These are phyloP conservation scores for Anastrepha obliqua DNA, from an alignment of 1,140 invertebrate genomes.

Conservation along the genomic window DNA sequence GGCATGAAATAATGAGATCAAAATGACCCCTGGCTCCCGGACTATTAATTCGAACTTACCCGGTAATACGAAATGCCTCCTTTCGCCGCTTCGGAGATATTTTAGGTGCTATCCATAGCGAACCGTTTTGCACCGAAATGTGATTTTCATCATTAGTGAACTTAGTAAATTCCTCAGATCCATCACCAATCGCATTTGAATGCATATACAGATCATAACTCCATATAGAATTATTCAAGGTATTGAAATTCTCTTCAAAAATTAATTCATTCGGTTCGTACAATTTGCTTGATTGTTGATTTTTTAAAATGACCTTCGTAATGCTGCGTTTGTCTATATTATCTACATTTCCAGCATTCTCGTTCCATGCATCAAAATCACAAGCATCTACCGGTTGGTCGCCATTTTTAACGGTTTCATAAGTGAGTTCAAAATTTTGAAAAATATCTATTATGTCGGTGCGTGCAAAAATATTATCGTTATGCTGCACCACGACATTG, in stretches of 20 bases:
- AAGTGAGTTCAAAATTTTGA: background rate
- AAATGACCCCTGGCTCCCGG: too few species aligned
- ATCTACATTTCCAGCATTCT: background rate
- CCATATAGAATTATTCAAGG: conserved; percentile 51
- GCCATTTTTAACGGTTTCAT: background rate
- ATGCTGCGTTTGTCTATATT: background rate
- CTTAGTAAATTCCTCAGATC: background rate
- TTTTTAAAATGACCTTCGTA: background rate
- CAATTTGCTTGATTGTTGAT: background rate
- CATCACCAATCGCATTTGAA: conserved; percentile 44
- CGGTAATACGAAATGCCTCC: too few species aligned
- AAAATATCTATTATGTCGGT: background rate
- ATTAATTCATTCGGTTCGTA: conserved; percentile 54
- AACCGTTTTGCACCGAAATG: background rate
- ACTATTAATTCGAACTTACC: too few species aligned
- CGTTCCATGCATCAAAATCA: background rate
- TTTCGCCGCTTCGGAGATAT: background rate
- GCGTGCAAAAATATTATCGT: background rate
- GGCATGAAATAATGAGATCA: too few species aligned
- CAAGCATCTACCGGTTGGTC: background rate
- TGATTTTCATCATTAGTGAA: conserved; percentile 52
- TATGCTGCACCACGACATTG: background rate
- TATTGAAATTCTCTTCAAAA: conserved; percentile 60
- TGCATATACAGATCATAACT: conserved; percentile 51
- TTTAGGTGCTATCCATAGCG: conserved; percentile 50